These are phyloP conservation scores for Rhabdophis nuchalis DNA, from an alignment of 2,797 vertebrate genomes.

Conservation along the genomic window DNA sequence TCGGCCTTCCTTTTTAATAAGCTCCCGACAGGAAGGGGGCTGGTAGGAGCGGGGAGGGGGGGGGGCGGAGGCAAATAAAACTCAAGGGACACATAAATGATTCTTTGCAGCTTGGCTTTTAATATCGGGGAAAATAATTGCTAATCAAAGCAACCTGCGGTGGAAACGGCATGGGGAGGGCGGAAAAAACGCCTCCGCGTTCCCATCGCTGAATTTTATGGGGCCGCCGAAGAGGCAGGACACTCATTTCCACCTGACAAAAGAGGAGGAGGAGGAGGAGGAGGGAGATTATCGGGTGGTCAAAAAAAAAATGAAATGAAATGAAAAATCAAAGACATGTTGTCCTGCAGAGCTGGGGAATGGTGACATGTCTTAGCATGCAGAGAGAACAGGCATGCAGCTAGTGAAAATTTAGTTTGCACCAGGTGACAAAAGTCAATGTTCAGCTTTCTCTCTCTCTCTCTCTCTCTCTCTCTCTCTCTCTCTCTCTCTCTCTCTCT, in stretches of 20 bases:
- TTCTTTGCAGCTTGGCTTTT: slow-evolving; percentile 59
- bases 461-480: not conserved
- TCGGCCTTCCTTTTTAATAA: slow-evolving; percentile 38
- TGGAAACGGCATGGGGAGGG: slow-evolving; percentile 43
- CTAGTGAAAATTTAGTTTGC: slow-evolving; percentile 75
- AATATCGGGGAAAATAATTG: slow-evolving; percentile 71
- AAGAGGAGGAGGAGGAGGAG: slow-evolving; percentile 64
- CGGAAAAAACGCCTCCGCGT: slow-evolving; percentile 15
- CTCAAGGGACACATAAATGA: slow-evolving; percentile 50
- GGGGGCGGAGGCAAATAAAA: not conserved
- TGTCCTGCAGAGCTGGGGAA: slow-evolving; percentile 62
- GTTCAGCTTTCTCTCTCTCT: not conserved
- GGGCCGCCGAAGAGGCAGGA: slow-evolving; percentile 66
- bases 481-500: not conserved
- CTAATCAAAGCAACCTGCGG: slow-evolving; percentile 56
- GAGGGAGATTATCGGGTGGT: slow-evolving; percentile 80
- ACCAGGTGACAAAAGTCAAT: slow-evolving; percentile 71
- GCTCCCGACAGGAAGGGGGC: not conserved
- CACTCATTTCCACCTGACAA: slow-evolving; percentile 86
- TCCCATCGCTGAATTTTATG: slow-evolving; percentile 60
- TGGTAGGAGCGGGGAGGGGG: accelerated
- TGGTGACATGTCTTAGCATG: slow-evolving; percentile 69
- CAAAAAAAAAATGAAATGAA: slow-evolving; percentile 61
- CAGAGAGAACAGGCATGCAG: slow-evolving; percentile 65
- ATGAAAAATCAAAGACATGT: slow-evolving; percentile 72